Percentiles rank a stretch among this genome's conserved stretches.
These are phyloP conservation scores for Taenioides sp. DNA, from an alignment of 2,797 vertebrate genomes.

Conservation along the genomic window DNA sequence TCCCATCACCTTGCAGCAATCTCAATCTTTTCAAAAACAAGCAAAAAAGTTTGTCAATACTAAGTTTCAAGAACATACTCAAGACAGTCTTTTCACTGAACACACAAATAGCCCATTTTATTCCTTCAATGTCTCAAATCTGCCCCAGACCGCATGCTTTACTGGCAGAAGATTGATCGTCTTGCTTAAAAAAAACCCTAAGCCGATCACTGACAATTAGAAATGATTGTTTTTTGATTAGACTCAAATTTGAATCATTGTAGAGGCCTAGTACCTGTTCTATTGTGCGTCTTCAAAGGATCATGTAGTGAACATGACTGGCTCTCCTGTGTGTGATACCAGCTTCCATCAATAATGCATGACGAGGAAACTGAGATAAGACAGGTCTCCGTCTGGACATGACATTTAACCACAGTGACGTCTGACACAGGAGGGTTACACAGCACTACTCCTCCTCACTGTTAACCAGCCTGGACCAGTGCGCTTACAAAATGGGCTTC, in stretches of 20 bases:
- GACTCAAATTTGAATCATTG: neutral
- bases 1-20: too few species aligned
- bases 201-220: too few species aligned
- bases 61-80: too few species aligned
- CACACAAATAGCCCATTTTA: too few species aligned
- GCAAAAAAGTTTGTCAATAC: too few species aligned
- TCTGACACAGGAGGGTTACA: constrained; percentile 43
- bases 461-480: neutral
- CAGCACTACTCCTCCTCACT: constrained; percentile 8
- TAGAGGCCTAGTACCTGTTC: neutral
- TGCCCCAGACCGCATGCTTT: too few species aligned
- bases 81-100: too few species aligned
- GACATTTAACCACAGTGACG: constrained; percentile 69
- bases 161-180: too few species aligned
- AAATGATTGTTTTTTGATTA: too few species aligned
- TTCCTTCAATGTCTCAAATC: too few species aligned
- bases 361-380: constrained; percentile 76
- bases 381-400: constrained; percentile 65
- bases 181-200: too few species aligned
- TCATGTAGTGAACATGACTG: constrained; percentile 34
- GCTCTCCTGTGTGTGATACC: constrained; percentile 51
- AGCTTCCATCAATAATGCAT: constrained; percentile 76
- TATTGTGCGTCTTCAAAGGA: constrained; percentile 28
- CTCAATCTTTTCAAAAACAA: too few species aligned
- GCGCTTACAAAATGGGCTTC: neutral